These are phyloP conservation scores for Calyptomena viridis DNA, from an alignment of 2,113 vertebrate genomes.

Conservation along the genomic window DNA sequence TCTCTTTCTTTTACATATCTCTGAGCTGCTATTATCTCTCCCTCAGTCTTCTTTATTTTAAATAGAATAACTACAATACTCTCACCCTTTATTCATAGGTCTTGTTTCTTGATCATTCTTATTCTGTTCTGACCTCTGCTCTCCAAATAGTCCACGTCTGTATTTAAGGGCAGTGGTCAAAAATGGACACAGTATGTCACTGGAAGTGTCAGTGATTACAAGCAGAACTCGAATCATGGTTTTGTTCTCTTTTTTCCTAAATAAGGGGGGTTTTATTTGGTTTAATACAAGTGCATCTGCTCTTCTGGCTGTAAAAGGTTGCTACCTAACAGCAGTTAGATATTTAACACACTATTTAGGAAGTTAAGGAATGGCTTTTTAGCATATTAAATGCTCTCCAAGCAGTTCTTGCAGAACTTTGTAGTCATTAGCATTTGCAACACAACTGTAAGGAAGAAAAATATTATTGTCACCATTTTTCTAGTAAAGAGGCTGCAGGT, in stretches of 20 bases:
- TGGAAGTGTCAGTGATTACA: background rate
- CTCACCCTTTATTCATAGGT: background rate
- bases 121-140: background rate
- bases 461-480: background rate
- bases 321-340: background rate
- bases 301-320: background rate
- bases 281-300: background rate
- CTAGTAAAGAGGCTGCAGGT: background rate
- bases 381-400: background rate
- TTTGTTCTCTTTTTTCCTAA: background rate
- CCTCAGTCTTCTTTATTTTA: background rate
- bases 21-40: background rate
- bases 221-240: background rate
- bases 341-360: background rate
- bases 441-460: background rate
- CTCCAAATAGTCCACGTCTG: background rate
- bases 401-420: background rate
- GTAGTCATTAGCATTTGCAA: background rate
- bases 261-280: background rate
- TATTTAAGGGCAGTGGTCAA: background rate
- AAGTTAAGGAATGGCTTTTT: background rate
- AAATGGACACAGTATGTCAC: background rate
- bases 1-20: conserved; percentile 36
- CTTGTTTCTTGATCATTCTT: background rate
- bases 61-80: background rate